Evolutionary conservation across 2,113 vertebrate species (phyloP), one percentile per base, ranked within the genome.

Genomic region (Neodontobutis hainanensis): DNA sequence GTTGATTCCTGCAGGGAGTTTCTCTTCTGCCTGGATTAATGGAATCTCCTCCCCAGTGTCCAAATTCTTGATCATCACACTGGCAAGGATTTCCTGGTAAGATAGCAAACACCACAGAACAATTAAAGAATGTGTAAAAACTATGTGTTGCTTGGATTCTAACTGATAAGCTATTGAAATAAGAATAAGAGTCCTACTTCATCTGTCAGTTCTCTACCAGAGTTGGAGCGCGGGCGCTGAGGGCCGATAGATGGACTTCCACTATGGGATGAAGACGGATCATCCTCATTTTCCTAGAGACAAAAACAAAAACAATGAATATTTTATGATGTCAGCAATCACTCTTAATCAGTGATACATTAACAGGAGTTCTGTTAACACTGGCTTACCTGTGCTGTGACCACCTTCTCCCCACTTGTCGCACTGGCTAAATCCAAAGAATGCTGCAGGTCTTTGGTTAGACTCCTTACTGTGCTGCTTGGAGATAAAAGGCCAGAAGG

Each of bases 31-130:
- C 88, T 98, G 92, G 86, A 96, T 99, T 56, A 99, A 81, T 50
- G 97, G 97, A 78, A 99, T 99, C 92, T 99, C 97, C 90, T 99
- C 97, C 66, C 97, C 97, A 3, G 97, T 99, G 89, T 99, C 97
- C 35, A 99, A 91, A 89, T 99, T 99, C 90, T 99, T 99, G 84
- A 99, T 98, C 97, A 99, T 99, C 75, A 99, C 97, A 80, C 96
- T 99, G 32, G 97, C 97, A 80, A 99, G 90, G 86, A 99, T 99
- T 93, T 99, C 97, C 97, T 99, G 55, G 70, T 78, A 43, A 62
- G 62, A 65, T 44, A 45, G 47, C 45, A 73, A 15, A 73, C 9
- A 61, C 45, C 35, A 40, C 44, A 11, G 15, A 7, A 69, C 51
- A 9, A 27, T 38, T 19, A 14, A 40, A 8, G 4, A 53, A 48